phyloP scores from a whole-genome alignment of 2,113 vertebrate species.

The Okapia johnstoni region DNA sequence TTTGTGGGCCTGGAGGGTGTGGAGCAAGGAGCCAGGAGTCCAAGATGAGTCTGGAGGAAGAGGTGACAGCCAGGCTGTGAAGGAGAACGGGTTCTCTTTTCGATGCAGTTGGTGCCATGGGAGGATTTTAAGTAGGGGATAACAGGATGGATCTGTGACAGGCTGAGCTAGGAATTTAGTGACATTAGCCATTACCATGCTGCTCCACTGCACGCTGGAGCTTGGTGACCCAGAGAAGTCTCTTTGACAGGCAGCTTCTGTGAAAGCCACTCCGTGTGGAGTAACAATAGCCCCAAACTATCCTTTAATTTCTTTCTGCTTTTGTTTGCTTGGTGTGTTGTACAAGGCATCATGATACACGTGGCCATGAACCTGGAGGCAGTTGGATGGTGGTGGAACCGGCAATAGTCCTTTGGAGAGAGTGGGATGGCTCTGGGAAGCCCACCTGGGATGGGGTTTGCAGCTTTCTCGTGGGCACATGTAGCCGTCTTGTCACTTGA shows the following conservation, averaged over 20 bases:
- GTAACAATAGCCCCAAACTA: too few relatives aligned
- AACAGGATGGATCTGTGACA: neutral
- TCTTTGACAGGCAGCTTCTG: neutral
- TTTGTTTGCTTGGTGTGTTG: neutral
- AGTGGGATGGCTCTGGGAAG: too few relatives aligned
- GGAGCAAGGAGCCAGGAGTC: neutral
- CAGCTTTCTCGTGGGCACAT: neutral
- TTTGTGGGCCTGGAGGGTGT: accelerated
- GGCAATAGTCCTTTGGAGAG: neutral
- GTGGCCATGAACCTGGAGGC: neutral
- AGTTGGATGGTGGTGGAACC: too few relatives aligned
- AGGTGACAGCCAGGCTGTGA: neutral
- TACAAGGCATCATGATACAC: neutral
- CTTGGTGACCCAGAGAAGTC: neutral
- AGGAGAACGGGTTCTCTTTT: neutral
- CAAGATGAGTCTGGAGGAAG: neutral
- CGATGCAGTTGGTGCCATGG: too few relatives aligned
- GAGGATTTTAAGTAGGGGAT: neutral
- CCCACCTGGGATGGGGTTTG: neutral
- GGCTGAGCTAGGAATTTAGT: neutral
- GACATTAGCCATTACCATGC: neutral
- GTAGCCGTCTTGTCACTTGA: neutral
- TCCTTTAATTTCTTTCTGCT: neutral
- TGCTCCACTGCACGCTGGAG: neutral
- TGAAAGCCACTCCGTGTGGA: neutral